Evolutionary conservation across 2,888 invertebrate species (phyloP).

Genomic region (Xestia ashworthii): DNA sequence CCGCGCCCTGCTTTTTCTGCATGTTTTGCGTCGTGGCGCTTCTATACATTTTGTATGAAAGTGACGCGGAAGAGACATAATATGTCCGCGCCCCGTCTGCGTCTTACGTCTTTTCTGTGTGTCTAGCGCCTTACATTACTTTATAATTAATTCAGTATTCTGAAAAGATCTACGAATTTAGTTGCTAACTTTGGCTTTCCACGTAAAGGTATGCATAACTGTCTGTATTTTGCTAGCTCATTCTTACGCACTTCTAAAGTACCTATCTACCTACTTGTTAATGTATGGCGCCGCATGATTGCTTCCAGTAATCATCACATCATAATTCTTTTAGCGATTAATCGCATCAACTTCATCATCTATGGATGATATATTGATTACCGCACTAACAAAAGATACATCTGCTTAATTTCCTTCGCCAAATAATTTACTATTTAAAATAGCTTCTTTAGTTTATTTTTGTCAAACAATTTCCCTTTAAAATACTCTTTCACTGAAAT

Average conservation of each 20-base stretch:
- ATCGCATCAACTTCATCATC: conserved; percentile 45
- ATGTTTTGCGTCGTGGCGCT: too few relatives aligned
- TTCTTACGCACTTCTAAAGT: conserved; percentile 19
- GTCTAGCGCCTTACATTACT: background rate
- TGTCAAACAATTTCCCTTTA: conserved; percentile 10
- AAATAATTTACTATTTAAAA: conserved; percentile 22
- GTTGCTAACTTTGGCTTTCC: background rate
- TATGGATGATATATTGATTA: conserved; percentile 36
- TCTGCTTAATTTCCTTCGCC: conserved; percentile 44
- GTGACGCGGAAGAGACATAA: too few relatives aligned
- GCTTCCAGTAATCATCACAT: conserved; percentile 20
- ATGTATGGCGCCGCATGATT: conserved; percentile 22
- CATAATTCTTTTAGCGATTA: conserved; percentile 36
- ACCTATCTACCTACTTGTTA: conserved; percentile 8
- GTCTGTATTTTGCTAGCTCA: conserved; percentile 1
- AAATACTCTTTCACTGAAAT: background rate
- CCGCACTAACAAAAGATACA: conserved; percentile 10
- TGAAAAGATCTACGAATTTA: background rate
- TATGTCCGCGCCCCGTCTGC: too few relatives aligned
- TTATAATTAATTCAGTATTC: background rate
- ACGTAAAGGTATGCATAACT: background rate
- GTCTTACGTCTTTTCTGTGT: too few relatives aligned
- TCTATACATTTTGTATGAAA: too few relatives aligned
- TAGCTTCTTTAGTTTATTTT: conserved; percentile 16
- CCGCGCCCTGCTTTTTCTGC: too few relatives aligned